Percentiles rank a stretch among this genome's conserved stretches.
Conservation (phyloP, 2,888 invertebrate species). For the Cephus spinipes region DNA sequence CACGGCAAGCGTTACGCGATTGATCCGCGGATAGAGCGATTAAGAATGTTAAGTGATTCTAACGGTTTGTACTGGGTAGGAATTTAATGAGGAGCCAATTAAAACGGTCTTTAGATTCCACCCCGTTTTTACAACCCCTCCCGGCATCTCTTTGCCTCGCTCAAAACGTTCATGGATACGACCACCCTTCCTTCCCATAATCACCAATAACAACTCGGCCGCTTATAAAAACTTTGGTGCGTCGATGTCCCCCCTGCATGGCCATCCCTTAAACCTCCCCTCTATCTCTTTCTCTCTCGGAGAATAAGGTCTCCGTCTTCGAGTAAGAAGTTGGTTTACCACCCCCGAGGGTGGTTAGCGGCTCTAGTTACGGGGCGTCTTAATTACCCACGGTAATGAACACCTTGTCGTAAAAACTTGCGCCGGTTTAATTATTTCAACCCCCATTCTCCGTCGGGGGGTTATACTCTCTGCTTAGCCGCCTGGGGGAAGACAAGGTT, state of each 20-base stretch:
- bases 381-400: slow-evolving; percentile 67
- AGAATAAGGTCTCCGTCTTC: slow-evolving; percentile 27
- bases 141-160: background rate
- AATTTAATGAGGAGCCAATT: slow-evolving; percentile 25
- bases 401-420: slow-evolving; percentile 68
- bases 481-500: background rate
- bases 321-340: slow-evolving; percentile 65
- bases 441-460: slow-evolving; percentile 27
- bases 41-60: background rate
- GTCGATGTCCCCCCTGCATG: slow-evolving; percentile 16
- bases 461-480: background rate
- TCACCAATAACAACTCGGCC: slow-evolving; percentile 59
- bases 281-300: slow-evolving; percentile 14
- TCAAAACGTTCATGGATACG: background rate
- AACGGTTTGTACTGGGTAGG: background rate
- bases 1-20: background rate
- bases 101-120: slow-evolving; percentile 33
- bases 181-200: slow-evolving; percentile 44
- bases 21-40: background rate
- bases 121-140: background rate
- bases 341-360: slow-evolving; percentile 64
- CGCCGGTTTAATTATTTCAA: slow-evolving; percentile 65
- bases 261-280: slow-evolving; percentile 14
- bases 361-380: slow-evolving; percentile 66
- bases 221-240: slow-evolving; percentile 56